Evolutionary conservation across 2,888 invertebrate genomes (phyloP).

Genomic region (Lasioglossum marginatum): DNA sequence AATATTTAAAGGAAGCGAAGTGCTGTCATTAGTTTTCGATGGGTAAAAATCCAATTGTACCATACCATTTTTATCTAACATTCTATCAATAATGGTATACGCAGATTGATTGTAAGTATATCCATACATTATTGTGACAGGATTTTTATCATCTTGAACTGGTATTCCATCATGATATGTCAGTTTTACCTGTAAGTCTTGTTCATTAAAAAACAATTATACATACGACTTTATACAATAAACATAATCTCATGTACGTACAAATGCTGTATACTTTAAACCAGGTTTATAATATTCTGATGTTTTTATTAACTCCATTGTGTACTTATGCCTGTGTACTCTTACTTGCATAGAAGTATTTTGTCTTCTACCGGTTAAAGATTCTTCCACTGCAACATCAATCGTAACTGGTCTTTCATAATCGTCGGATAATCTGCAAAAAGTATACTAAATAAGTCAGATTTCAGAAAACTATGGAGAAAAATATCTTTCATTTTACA

Average conservation of each 20-base stretch:
- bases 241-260: constrained; percentile 84
- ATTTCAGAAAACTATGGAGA: neutral
- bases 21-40: constrained; percentile 85
- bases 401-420: constrained; percentile 93
- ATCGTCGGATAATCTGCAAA: constrained; percentile 89
- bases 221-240: neutral
- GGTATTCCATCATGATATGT: constrained; percentile 90
- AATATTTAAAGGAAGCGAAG: constrained; percentile 89
- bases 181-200: constrained; percentile 87
- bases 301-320: constrained; percentile 91
- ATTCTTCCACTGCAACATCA: constrained; percentile 96
- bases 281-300: constrained; percentile 96
- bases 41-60: constrained; percentile 88
- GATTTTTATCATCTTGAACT: constrained; percentile 86
- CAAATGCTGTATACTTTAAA: constrained; percentile 92
- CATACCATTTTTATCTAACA: constrained; percentile 88
- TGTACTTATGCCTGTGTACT: constrained; percentile 91
- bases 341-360: constrained; percentile 91
- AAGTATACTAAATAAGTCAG: neutral
- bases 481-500: constrained; percentile 45
- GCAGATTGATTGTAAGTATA: constrained; percentile 87
- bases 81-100: constrained; percentile 85
- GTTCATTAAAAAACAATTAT: neutral
- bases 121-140: constrained; percentile 87
- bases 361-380: constrained; percentile 93